Evolutionary conservation across 2,888 invertebrate genomes (phyloP), one percentile per base, ranked within the genome.

Genomic region (Dryobota labecula): DNA sequence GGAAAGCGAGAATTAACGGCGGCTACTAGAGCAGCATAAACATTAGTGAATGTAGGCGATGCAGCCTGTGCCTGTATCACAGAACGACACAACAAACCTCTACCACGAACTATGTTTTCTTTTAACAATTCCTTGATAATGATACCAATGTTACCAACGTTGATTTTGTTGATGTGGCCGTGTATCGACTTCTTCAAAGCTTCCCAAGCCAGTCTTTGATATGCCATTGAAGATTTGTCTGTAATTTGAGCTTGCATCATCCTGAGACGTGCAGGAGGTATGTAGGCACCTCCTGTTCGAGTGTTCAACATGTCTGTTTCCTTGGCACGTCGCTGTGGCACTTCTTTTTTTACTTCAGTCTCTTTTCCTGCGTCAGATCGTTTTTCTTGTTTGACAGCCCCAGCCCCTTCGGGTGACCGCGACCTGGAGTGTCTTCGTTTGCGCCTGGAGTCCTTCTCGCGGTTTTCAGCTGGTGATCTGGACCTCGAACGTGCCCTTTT

Each of bases 1-100:
- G 99, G 99, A 91, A 99, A 99, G 91, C 99, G 99, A 0, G 99
- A 98, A 92, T 99, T 99, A 36, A 99, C 98, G 41, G 99, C 98
- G 0, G 99, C 97, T 11, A 99, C 98, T n/a, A 99, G 93, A 2
- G 99, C 99, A 4, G 99, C 98, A 92, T 99, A 99, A 0, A 99
- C 99, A 90, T 99, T 98, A 0, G 99, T 99, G 89, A 99, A 99
- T 0, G 99, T 99, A 0, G 99, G 99, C 0, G 99, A 99, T 0
- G 99, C 98, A 0, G 99, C 98, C 94, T 99, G 99, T 0, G 99
- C 99, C 93, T 99, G 99, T 87, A 99, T 99, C 9, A 99, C 97
- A 1, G 99, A 99, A 66, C 99, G 97, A 72, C 98, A 98, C 0
- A 99, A 95, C 78, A 99, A 95, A 90, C 99, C 99, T 92, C 99